A percentile compares a stretch with the other conserved stretches of the same genome.
Evolutionary conservation across 64 coral and sea anemone species (phyloP).

Genomic region (Acropora tenuis): DNA sequence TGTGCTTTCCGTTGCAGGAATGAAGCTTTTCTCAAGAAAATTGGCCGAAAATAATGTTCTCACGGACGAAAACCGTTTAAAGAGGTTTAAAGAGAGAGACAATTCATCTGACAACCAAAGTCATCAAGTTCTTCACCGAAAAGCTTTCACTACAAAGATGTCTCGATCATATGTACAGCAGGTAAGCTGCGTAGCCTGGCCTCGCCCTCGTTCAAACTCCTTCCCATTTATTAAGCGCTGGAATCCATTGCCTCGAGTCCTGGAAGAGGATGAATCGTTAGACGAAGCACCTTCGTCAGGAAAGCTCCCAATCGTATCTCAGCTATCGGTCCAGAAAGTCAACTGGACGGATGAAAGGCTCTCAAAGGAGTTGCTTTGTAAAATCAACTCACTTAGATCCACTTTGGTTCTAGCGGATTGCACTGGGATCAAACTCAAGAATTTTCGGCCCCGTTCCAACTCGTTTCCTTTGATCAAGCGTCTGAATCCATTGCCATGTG

Average conservation of each 20-base stretch:
- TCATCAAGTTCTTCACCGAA: not conserved
- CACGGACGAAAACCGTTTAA: not conserved
- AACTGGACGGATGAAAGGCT: slow-evolving; percentile 7
- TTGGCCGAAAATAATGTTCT: not conserved
- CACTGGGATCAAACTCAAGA: not conserved
- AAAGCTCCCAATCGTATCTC: not conserved
- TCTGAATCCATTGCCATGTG: not conserved
- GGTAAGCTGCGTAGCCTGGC: slow-evolving; percentile 17
- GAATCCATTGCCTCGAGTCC: not conserved
- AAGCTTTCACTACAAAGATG: not conserved
- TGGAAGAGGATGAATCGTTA: slow-evolving; percentile 21
- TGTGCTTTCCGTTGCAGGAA: not conserved
- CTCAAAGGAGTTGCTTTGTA: slow-evolving; percentile 22
- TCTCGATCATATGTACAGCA: slow-evolving; percentile 23
- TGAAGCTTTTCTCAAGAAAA: slow-evolving; percentile 3
- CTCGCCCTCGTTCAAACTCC: slow-evolving; percentile 10
- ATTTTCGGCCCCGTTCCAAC: not conserved
- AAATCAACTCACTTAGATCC: slow-evolving; percentile 17
- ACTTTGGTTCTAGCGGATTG: not conserved
- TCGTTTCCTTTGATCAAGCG: not conserved
- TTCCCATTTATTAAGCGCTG: slow-evolving; percentile 14
- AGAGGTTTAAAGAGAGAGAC: not conserved
- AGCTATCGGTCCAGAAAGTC: not conserved
- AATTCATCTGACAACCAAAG: not conserved
- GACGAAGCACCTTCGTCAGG: not conserved